A percentile compares a stretch with the other conserved stretches of the same genome.
These are phyloP conservation scores for Drosophila conformis DNA, from an alignment of 2,888 invertebrate genomes.

Conservation along the genomic window DNA sequence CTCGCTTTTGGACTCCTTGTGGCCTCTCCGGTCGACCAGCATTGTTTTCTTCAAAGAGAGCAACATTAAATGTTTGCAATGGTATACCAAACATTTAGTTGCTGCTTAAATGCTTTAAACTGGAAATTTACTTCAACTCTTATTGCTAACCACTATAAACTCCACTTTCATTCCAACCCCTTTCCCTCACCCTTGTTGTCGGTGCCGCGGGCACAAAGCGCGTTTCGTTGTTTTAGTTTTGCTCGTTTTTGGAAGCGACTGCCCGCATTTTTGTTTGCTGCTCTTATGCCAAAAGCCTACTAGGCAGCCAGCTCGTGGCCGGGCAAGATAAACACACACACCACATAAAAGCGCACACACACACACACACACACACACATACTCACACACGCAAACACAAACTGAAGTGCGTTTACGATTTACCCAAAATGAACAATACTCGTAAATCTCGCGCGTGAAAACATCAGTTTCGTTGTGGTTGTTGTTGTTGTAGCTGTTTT, in stretches of 20 bases:
- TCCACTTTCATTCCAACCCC: background rate
- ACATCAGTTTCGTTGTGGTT: slow-evolving; percentile 65
- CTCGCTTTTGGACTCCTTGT: slow-evolving; percentile 31
- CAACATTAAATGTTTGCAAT: slow-evolving; percentile 66
- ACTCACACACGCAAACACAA: slow-evolving; percentile 1
- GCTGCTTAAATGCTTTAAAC: slow-evolving; percentile 52
- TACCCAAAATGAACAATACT: slow-evolving; percentile 71
- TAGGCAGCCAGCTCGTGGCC: slow-evolving; percentile 48
- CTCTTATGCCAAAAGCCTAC: slow-evolving; percentile 65
- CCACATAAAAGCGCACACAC: slow-evolving; percentile 7
- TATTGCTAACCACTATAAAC: slow-evolving; percentile 1
- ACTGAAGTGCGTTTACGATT: slow-evolving; percentile 72
- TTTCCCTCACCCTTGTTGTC: background rate
- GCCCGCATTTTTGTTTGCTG: slow-evolving; percentile 75
- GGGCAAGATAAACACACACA: slow-evolving; percentile 70
- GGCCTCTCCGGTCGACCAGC: slow-evolving; percentile 25
- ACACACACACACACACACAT: slow-evolving; percentile 8
- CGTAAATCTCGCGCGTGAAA: slow-evolving; percentile 77
- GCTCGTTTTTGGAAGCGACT: slow-evolving; percentile 48
- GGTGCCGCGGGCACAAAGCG: slow-evolving; percentile 52
- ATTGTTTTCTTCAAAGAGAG: slow-evolving; percentile 60
- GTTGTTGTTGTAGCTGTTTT: slow-evolving; percentile 4
- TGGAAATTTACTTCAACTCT: slow-evolving; percentile 28
- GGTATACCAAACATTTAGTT: slow-evolving; percentile 25
- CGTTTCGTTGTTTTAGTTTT: slow-evolving; percentile 63